Percentiles rank a stretch among this genome's conserved stretches.
These are phyloP conservation scores for Cheilosia vernalis DNA, from an alignment of 2,888 invertebrate genomes.

Conservation along the genomic window DNA sequence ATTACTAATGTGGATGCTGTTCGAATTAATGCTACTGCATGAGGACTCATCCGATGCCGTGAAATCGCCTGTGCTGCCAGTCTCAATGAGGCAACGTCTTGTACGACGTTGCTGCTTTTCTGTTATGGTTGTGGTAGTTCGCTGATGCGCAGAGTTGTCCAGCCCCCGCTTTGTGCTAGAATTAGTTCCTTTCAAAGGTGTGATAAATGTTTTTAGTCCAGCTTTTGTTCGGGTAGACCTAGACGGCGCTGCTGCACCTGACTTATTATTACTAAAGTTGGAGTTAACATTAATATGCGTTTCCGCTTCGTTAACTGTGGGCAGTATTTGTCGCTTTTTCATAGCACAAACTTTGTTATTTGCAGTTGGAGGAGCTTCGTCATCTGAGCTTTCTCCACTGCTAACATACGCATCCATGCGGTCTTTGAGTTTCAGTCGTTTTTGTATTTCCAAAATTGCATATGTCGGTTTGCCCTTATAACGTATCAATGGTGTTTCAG, in stretches of 20 bases:
- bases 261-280: conserved; percentile 52
- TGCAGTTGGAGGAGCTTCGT: conserved; percentile 23
- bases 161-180: conserved; percentile 59
- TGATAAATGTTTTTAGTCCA: conserved; percentile 77
- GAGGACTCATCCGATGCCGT: conserved; percentile 71
- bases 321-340: conserved; percentile 45
- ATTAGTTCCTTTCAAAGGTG: conserved; percentile 57
- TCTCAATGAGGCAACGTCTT: conserved; percentile 81
- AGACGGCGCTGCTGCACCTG: conserved; percentile 37
- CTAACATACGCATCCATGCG: conserved; percentile 77
- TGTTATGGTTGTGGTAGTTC: conserved; percentile 22
- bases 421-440: conserved; percentile 80
- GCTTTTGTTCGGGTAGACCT: conserved; percentile 79
- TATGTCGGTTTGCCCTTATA: conserved; percentile 83
- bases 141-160: conserved; percentile 37
- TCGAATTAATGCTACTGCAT: conserved; percentile 68
- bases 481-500: conserved; percentile 77
- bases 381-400: conserved; percentile 70
- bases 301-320: conserved; percentile 21
- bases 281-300: conserved; percentile 58
- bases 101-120: conserved; percentile 78
- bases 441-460: conserved; percentile 82
- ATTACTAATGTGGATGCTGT: conserved; percentile 43
- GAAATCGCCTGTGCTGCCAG: conserved; percentile 77
- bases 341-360: conserved; percentile 32